Conservation (phyloP, 2,888 invertebrate genomes). For the Brachyopa scutellaris region DNA sequence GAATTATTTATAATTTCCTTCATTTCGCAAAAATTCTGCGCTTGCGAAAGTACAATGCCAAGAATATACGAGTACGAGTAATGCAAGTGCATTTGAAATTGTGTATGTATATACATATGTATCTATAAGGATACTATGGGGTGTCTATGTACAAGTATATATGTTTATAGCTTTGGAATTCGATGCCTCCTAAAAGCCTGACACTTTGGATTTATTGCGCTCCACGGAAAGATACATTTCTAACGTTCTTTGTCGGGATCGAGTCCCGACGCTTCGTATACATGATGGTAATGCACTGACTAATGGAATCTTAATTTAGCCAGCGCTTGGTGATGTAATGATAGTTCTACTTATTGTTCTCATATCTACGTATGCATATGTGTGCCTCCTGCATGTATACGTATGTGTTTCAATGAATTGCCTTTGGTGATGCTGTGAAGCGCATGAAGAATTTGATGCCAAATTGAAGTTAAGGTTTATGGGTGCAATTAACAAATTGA, state of each 20-base stretch:
- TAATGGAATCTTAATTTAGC: constrained; percentile 82
- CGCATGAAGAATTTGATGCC: constrained; percentile 51
- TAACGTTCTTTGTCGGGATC: constrained; percentile 77
- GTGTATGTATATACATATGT: background rate
- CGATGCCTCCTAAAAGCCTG: constrained; percentile 74
- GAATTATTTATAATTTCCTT: constrained; percentile 73
- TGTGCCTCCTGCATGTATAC: background rate
- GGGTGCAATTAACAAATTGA: constrained; percentile 59
- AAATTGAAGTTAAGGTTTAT: constrained; percentile 63
- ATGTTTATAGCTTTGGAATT: constrained; percentile 58
- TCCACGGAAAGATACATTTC: constrained; percentile 78
- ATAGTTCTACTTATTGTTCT: constrained; percentile 49
- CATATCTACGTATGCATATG: background rate
- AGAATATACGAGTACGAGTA: too few species aligned
- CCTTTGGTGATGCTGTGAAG: constrained; percentile 1
- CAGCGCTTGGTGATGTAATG: constrained; percentile 66
- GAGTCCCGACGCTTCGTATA: constrained; percentile 13
- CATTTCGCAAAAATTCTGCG: constrained; percentile 69
- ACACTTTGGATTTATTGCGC: constrained; percentile 81
- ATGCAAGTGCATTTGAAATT: constrained; percentile 56
- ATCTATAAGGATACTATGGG: background rate
- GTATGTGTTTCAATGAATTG: constrained; percentile 39
- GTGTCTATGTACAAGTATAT: background rate
- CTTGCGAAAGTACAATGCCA: constrained; percentile 62
- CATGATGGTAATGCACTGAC: constrained; percentile 73